Conservation (phyloP, 2,113 vertebrate species). For the Dipodomys spectabilis region DNA sequence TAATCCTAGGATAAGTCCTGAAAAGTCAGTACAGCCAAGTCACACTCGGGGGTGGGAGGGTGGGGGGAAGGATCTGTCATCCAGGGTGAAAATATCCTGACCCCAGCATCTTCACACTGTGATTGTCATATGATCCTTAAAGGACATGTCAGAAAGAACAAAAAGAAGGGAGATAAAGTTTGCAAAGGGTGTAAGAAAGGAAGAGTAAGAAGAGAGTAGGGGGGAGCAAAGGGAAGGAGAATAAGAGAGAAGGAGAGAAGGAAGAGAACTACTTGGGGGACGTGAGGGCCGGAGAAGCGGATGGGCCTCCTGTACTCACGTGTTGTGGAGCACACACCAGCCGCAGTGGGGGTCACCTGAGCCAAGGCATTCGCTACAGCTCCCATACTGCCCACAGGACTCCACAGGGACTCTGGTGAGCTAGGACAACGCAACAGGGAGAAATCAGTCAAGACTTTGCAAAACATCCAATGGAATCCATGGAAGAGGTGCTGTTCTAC, state of each 20-base stretch:
- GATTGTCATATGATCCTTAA: background rate
- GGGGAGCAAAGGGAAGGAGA: background rate
- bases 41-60: background rate
- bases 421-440: conserved; percentile 83
- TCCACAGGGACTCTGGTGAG: conserved; percentile 96
- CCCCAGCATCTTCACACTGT: background rate
- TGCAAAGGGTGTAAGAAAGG: background rate
- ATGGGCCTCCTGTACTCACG: conserved; percentile 87
- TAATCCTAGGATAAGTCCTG: background rate
- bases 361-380: conserved; percentile 94
- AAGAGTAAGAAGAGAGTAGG: background rate
- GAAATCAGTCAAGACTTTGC: conserved; percentile 63
- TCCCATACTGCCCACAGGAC: conserved; percentile 93
- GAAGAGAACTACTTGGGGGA: accelerated
- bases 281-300: background rate
- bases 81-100: background rate
- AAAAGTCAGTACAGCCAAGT: background rate
- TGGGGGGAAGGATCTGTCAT: background rate
- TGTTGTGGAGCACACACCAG: conserved; percentile 99
- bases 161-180: background rate
- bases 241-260: background rate
- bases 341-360: conserved; percentile 98
- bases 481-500: background rate
- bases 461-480: background rate
- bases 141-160: background rate